A percentile compares a stretch with the other conserved stretches of the same genome.
Conservation (phyloP, 2,113 vertebrate genomes). For the Menidia beryllina region DNA sequence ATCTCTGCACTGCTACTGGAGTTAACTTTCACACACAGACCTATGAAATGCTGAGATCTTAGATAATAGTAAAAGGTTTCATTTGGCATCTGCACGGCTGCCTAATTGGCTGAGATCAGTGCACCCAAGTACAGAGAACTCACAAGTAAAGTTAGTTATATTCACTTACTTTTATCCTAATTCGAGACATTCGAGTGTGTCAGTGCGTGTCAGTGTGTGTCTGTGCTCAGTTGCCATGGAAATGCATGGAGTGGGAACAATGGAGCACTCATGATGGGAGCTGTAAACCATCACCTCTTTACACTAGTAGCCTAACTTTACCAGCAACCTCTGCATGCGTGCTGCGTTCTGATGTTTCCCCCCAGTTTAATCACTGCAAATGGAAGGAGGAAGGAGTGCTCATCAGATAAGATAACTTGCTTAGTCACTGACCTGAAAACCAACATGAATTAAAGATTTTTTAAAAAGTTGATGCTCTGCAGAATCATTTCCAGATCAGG, state of each 20-base stretch:
- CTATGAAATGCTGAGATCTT: slow-evolving; percentile 29
- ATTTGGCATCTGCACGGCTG: slow-evolving; percentile 32
- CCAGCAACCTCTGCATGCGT: slow-evolving; percentile 42
- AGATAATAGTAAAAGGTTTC: slow-evolving; percentile 40
- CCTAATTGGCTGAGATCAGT: slow-evolving; percentile 44
- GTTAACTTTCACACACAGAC: slow-evolving; percentile 18
- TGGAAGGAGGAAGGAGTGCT: neutral
- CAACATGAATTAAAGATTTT: neutral
- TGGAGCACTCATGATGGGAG: slow-evolving; percentile 43
- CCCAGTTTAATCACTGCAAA: neutral
- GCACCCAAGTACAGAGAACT: slow-evolving; percentile 32
- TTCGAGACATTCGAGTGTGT: slow-evolving; percentile 23
- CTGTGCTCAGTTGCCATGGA: slow-evolving; percentile 64
- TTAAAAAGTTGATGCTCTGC: neutral
- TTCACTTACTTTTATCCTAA: slow-evolving; percentile 36
- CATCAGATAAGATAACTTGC: neutral
- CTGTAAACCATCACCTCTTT: slow-evolving; percentile 21
- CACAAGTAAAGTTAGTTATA: slow-evolving; percentile 50
- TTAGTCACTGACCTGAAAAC: neutral
- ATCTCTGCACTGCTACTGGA: slow-evolving; percentile 25
- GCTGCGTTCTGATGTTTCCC: slow-evolving; percentile 10
- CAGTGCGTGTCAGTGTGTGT: slow-evolving; percentile 18
- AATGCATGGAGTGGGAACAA: slow-evolving; percentile 55
- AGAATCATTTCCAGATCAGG: neutral
- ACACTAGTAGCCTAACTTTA: neutral